Percentiles rank a stretch among this genome's conserved stretches.
Conservation (phyloP, 2,797 vertebrate genomes). For the Pachyuromys duprasi region DNA sequence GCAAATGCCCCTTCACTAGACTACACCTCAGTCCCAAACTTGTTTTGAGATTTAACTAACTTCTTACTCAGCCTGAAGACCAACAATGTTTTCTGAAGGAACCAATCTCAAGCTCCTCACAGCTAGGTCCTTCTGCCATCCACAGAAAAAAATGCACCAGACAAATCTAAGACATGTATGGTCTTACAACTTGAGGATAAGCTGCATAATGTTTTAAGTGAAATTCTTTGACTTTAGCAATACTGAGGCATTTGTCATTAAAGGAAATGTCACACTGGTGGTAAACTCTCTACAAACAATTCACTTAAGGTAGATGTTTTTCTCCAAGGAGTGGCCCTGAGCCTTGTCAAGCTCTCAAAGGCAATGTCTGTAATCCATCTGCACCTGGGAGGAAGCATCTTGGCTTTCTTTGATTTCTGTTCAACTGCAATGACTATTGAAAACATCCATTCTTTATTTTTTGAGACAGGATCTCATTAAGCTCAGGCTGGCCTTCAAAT, state of each 20-base stretch:
- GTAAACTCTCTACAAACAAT: not conserved
- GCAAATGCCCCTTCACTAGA: not conserved
- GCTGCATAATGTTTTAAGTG: not conserved
- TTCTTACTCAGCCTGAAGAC: not conserved
- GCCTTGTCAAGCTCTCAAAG: not conserved
- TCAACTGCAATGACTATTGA: not conserved
- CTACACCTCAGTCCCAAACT: not conserved
- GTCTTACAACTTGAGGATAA: not conserved
- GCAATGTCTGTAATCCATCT: not conserved
- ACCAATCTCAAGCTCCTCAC: not conserved
- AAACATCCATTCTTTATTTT: not conserved
- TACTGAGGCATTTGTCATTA: not conserved
- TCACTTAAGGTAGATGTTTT: conserved; percentile 39
- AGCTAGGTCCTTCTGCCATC: not conserved
- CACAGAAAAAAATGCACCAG: not conserved
- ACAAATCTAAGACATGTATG: not conserved
- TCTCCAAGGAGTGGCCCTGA: not conserved
- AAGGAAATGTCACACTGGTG: not conserved
- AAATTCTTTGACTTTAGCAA: conserved; percentile 16
- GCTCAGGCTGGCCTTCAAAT: not conserved
- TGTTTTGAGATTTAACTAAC: not conserved
- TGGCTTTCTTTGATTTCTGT: not conserved
- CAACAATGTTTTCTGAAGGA: not conserved
- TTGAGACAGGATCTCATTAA: not conserved
- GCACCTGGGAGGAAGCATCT: not conserved